Evolutionary conservation across 2,888 invertebrate species (phyloP), one percentile per base, ranked within the genome.

Genomic region (Zygaena filipendulae): DNA sequence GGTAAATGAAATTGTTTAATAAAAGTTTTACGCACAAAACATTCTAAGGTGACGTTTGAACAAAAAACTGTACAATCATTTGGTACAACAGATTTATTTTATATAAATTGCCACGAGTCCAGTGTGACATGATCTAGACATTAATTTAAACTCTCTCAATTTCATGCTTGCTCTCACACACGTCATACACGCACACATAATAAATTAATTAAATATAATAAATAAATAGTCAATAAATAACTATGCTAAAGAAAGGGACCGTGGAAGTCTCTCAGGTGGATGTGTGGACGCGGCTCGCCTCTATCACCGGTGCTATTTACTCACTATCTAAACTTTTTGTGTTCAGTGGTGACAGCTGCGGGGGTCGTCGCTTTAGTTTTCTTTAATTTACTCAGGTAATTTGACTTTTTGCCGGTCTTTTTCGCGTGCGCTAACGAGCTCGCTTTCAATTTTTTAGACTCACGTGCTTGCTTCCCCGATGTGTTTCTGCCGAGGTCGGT

Each of bases 401-500:
- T 74, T 32, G 69, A 63, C 62, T 77, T 80, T 79, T 80, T 77
- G 35, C 61, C 77, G 39, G 66, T 59, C 56, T 75, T 79, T 75
- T 79, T 80, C 42, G 60, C 55, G 51, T 70, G 62, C 51, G 55
- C 58, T 47, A 62, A 55, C 50, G 55, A 57, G 57, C 59, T 63
- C 43, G 69, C 60, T 56, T 81, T 81, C 64, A 74, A 62, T 62
- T 85, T 84, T 86, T 88, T 90, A 58, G 90, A 91, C 92, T 92
- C 91, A 91, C 92, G 91, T 90, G 91, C 84, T 81, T 75, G 64
- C 58, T 77, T 77, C 30, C 49, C 49, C 41, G 62, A 56, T 54
- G 49, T 49, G 32, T 70, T 71, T 57, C 79, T 75, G 59, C 69
- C 72, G 66, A 89, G 84, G 48, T 84, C 84, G 52, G 87, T 85